Conservation (phyloP, 2,797 vertebrate species). For the Sebastes minor region DNA sequence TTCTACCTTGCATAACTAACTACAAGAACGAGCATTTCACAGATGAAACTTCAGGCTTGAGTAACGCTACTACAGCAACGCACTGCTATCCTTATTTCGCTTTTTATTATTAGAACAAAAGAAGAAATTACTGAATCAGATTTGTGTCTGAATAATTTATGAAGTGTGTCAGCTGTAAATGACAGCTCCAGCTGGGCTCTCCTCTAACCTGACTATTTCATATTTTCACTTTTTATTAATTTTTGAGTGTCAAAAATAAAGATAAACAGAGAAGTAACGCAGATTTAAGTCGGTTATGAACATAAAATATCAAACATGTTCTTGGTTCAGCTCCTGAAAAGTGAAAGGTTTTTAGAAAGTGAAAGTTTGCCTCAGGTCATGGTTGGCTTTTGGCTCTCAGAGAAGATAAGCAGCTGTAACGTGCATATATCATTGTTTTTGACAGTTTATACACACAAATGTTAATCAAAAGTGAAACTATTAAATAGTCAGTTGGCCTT, state of each 20-base stretch:
- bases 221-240: not conserved
- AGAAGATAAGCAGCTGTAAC: no score
- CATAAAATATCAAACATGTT: not conserved
- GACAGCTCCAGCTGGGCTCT: not conserved
- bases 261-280: not conserved
- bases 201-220: not conserved
- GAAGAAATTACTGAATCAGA: not conserved
- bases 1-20: constrained; percentile 21
- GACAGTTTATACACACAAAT: not conserved
- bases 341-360: no score
- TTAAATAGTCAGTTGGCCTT: no score
- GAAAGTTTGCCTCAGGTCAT: no score
- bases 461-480: not conserved
- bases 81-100: not conserved
- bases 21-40: not conserved
- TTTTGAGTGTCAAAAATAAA: not conserved
- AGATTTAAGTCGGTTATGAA: no score
- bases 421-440: not conserved
- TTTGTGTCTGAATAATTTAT: not conserved
- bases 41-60: not conserved
- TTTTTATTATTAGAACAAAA: not conserved
- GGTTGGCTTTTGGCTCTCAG: no score
- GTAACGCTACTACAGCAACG: no score
- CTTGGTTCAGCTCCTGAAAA: not conserved
- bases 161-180: not conserved